Base-by-base conservation (phyloP, 2,113 vertebrate genomes). In the Pachyramphus minor region DNA sequence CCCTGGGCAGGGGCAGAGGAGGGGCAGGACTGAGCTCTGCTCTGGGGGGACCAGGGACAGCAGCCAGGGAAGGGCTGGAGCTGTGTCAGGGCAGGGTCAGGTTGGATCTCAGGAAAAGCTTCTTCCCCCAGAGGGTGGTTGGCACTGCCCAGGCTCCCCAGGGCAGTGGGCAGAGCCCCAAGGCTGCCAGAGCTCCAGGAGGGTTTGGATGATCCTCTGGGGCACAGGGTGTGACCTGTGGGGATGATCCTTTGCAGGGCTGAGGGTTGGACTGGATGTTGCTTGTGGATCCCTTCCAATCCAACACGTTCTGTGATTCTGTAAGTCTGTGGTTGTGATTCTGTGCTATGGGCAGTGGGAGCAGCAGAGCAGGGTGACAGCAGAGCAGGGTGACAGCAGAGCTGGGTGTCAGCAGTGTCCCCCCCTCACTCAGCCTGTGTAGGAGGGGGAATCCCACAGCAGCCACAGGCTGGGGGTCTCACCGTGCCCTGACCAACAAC, bases 401-500 rank as follows among this genome's bases (percentile, higher is more conserved):
- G 49, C 35, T 27, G 71, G 35, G 27, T 47, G 84, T 68, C 78
- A 80, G 52, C 33, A 8, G 49, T 45, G 64, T n/a, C 75, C 79
- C 31, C 31, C n/a, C 5, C 73, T 63, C 41, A n/a, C 62, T 37
- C 52, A 56, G 44, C 37, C 80, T 30, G 23, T 22, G 81, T 25
- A 37, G 91, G 72, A 74, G 49, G 76, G 80, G 87, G 14, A 75
- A 72, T 33, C 78, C 86, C 52, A 1, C 16, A 31, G 2, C 37
- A 30, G 14, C 44, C 39, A 5, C 60, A 28, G 0, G 1, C 19
- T 1, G 0, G 23, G 30, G 31, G 28, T 90, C 50, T 73, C 62
- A 4, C 41, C 23, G 5, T 9, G 62, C 82, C 31, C 59, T 58
- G 62, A 42, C 22, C 67, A 53, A 11, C 41, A 64, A 5, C 17